A percentile compares a stretch with the other conserved stretches of the same genome.
These are phyloP conservation scores for Eonycteris spelaea DNA, from an alignment of 2,113 vertebrate species.

Conservation along the genomic window DNA sequence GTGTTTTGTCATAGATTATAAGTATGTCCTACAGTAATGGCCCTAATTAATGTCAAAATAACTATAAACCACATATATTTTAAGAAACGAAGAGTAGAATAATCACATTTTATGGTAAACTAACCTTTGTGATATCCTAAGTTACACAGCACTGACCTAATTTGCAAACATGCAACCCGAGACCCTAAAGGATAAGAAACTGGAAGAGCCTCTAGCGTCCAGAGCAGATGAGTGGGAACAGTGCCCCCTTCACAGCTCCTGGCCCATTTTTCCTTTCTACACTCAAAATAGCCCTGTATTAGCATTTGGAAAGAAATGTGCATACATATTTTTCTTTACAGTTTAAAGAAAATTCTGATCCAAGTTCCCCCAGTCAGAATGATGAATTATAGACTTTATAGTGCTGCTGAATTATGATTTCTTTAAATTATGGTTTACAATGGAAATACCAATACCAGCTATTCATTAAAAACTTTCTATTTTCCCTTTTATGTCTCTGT, in stretches of 20 bases:
- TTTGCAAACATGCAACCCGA: not conserved
- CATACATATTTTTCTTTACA: conserved; percentile 56
- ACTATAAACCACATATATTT: not conserved
- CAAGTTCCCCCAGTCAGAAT: conserved; percentile 56
- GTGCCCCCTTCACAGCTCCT: not conserved
- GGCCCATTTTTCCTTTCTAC: not conserved
- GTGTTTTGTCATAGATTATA: conserved; percentile 2
- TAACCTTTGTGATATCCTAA: not conserved
- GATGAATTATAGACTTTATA: conserved; percentile 67
- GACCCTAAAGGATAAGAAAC: not conserved
- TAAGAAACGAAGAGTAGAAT: not conserved
- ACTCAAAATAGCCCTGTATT: conserved; percentile 61
- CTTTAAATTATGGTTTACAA: conserved; percentile 63
- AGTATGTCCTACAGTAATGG: not conserved
- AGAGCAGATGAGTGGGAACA: fast-evolving
- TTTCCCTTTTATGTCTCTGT: conserved; percentile 67
- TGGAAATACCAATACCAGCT: conserved; percentile 60
- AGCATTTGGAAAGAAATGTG: conserved; percentile 58
- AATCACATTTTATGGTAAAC: not conserved
- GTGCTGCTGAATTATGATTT: conserved; percentile 57
- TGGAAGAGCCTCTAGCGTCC: not conserved
- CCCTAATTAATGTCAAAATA: not conserved
- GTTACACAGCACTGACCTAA: not conserved
- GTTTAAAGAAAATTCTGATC: conserved; percentile 40
- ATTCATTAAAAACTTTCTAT: conserved; percentile 62